Evolutionary conservation across 2,888 invertebrate species (phyloP).

Genomic region (Cylloceria caligata): DNA sequence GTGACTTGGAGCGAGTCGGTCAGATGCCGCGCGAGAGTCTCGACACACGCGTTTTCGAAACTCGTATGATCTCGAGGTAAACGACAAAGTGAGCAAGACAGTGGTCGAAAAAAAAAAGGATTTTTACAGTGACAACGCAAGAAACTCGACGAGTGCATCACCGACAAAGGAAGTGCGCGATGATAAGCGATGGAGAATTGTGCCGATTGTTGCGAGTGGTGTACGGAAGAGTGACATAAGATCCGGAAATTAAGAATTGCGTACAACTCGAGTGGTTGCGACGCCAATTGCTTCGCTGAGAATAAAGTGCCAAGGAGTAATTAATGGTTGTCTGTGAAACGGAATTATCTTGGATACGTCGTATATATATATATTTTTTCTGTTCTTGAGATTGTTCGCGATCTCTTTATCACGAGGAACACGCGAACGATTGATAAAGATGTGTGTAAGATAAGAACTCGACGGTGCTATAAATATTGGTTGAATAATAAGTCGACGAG

Average conservation of each 20-base stretch:
- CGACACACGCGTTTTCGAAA: slow-evolving; percentile 14
- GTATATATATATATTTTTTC: not conserved
- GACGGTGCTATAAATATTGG: slow-evolving; percentile 46
- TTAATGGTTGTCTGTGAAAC: slow-evolving; percentile 10
- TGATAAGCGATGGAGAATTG: slow-evolving; percentile 6
- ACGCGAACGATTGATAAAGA: slow-evolving; percentile 13
- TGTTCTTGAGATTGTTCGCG: not conserved
- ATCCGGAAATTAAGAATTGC: slow-evolving; percentile 54
- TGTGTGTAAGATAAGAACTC: slow-evolving; percentile 13
- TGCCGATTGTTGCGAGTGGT: not conserved
- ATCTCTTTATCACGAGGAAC: not conserved
- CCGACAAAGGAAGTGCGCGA: not conserved
- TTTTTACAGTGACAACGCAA: not conserved
- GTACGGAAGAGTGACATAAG: slow-evolving; percentile 38
- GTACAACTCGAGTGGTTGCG: slow-evolving; percentile 5
- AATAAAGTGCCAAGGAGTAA: slow-evolving; percentile 16
- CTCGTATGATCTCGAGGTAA: not conserved
- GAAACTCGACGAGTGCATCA: slow-evolving; percentile 9
- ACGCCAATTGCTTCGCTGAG: not conserved
- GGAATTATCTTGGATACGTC: slow-evolving; percentile 8
- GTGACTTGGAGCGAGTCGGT: slow-evolving; percentile 38
- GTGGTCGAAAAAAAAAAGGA: not conserved
- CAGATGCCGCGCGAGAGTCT: slow-evolving; percentile 67
- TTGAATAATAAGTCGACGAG: slow-evolving; percentile 21
- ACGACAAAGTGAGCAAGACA: slow-evolving; percentile 2